Conservation (phyloP, 1,140 invertebrate genomes). For the Lepidurus couesii region DNA sequence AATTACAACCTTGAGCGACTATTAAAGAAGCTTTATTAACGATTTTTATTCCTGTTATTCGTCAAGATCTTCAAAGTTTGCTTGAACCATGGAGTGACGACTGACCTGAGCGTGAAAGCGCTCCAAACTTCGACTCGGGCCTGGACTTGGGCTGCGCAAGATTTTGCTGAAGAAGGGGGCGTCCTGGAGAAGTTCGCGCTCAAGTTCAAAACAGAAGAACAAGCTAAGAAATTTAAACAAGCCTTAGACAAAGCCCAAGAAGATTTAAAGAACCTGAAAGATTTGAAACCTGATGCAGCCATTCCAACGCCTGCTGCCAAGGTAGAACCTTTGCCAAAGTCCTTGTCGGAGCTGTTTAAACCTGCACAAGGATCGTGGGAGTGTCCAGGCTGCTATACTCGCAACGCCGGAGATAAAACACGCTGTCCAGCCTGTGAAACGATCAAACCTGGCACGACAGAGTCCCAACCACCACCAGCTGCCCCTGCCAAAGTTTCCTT, state of each 20-base stretch:
- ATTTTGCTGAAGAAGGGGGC: slow-evolving; percentile 63
- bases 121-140: slow-evolving; percentile 58
- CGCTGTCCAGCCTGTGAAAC: slow-evolving; percentile 56
- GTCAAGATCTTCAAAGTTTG: slow-evolving; percentile 58
- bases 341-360: slow-evolving; percentile 47
- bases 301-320: not conserved
- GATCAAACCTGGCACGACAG: slow-evolving; percentile 44
- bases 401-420: slow-evolving; percentile 43
- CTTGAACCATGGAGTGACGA: slow-evolving; percentile 63
- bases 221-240: slow-evolving; percentile 45
- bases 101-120: slow-evolving; percentile 56
- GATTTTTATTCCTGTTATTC: slow-evolving; percentile 33
- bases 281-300: not conserved
- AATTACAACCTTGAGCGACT: slow-evolving; percentile 45
- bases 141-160: slow-evolving; percentile 66
- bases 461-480: slow-evolving; percentile 34
- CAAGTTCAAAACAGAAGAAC: slow-evolving; percentile 63
- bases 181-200: slow-evolving; percentile 62
- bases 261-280: slow-evolving; percentile 32
- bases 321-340: slow-evolving; percentile 28
- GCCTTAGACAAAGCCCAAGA: slow-evolving; percentile 42
- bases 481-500: slow-evolving; percentile 36
- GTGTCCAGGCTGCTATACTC: slow-evolving; percentile 48
- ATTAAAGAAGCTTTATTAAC: not conserved
- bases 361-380: slow-evolving; percentile 50